A percentile compares a stretch with the other conserved stretches of the same genome.
Conservation (phyloP, 2,888 invertebrate genomes). For the Unio pictorum region DNA sequence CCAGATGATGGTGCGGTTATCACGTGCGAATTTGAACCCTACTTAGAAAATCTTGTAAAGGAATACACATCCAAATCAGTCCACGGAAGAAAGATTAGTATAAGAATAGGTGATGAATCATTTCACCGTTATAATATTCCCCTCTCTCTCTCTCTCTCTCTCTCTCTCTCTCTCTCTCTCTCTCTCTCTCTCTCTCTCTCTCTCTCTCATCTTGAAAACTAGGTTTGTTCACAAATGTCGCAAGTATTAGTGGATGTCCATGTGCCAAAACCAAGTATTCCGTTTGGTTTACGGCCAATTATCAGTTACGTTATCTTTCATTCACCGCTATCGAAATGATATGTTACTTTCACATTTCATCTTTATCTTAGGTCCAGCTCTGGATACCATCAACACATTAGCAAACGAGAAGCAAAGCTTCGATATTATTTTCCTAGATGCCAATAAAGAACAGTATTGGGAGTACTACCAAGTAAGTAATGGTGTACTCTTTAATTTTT, state of each 20-base stretch:
- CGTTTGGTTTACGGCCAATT: too few relatives aligned
- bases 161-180: conserved; percentile 4
- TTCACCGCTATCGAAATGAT: too few relatives aligned
- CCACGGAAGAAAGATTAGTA: conserved; percentile 46
- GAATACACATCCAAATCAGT: conserved; percentile 33
- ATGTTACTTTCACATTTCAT: too few relatives aligned
- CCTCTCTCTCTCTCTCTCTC: neutral
- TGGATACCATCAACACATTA: conserved; percentile 28
- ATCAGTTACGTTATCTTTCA: too few relatives aligned
- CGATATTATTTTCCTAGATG: conserved; percentile 52
- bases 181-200: conserved; percentile 9
- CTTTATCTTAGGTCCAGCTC: conserved; percentile 13
- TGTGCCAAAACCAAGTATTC: too few relatives aligned
- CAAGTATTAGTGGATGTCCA: too few relatives aligned
- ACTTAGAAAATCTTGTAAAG: conserved; percentile 35
- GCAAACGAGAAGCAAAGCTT: conserved; percentile 31
- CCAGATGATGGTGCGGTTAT: conserved; percentile 49
- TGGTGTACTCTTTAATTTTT: neutral
- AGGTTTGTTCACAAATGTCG: neutral
- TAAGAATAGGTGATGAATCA: conserved; percentile 36
- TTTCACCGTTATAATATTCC: neutral
- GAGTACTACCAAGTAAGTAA: conserved; percentile 40
- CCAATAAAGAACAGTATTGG: conserved; percentile 39
- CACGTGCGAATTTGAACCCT: conserved; percentile 48
- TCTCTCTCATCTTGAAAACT: neutral